Conservation (phyloP, 2,888 invertebrate species). For the Colostygia pectinataria region DNA sequence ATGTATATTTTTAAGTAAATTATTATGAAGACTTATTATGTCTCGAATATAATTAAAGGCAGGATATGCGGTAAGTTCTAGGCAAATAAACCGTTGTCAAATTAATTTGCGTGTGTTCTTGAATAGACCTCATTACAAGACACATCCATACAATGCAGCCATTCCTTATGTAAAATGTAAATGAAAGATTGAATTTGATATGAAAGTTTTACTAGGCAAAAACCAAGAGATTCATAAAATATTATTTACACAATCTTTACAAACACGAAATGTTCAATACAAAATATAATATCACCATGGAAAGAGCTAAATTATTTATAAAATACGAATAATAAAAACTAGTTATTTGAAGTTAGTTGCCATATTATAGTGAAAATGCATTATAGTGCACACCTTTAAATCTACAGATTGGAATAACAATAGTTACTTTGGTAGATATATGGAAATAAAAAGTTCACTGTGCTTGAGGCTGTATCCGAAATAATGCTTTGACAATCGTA, state of each 20-base stretch:
- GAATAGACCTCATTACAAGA: slow-evolving; percentile 46
- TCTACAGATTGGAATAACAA: background rate
- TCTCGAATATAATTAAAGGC: slow-evolving; percentile 77
- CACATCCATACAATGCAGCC: slow-evolving; percentile 4
- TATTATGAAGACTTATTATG: slow-evolving; percentile 74
- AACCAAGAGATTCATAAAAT: slow-evolving; percentile 22
- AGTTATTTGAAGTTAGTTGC: slow-evolving; percentile 8
- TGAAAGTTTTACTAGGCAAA: slow-evolving; percentile 12
- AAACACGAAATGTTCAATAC: background rate
- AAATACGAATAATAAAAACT: slow-evolving; percentile 5
- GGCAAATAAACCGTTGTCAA: slow-evolving; percentile 79
- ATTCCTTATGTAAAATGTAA: background rate
- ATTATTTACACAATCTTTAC: slow-evolving; percentile 12
- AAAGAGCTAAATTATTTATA: background rate
- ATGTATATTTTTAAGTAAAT: slow-evolving; percentile 81
- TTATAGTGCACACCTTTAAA: background rate
- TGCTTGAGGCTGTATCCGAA: too few species aligned
- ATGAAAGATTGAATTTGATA: background rate
- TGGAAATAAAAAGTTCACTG: too few species aligned
- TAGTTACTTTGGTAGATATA: too few species aligned
- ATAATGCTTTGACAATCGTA: too few species aligned
- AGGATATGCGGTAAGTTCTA: slow-evolving; percentile 76
- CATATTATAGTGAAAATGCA: slow-evolving; percentile 16
- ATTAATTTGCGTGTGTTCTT: slow-evolving; percentile 70
- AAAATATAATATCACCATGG: slow-evolving; percentile 1